Evolutionary conservation across 2,888 invertebrate genomes (phyloP).

Genomic region (Digitonthophagus gazella): DNA sequence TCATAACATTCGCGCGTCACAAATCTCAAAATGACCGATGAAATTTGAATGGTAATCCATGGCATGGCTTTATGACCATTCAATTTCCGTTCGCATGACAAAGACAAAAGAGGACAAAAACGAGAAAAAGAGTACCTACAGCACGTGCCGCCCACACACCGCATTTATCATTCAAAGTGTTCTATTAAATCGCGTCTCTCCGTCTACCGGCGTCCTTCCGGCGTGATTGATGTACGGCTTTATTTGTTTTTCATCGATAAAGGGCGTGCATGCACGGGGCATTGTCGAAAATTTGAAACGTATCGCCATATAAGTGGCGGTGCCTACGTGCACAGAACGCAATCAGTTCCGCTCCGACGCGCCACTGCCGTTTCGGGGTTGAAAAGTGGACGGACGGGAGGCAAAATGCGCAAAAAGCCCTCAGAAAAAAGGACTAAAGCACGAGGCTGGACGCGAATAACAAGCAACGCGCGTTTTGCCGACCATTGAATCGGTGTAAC

Average conservation of each 20-base stretch:
- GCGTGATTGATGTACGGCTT: slow-evolving; percentile 28
- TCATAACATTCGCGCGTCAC: neutral
- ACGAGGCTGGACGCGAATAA: neutral
- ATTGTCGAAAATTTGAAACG: neutral
- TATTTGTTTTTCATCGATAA: slow-evolving; percentile 29
- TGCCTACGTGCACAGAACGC: neutral
- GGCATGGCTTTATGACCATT: neutral
- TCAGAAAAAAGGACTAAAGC: neutral
- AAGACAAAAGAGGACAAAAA: neutral
- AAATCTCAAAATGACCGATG: neutral
- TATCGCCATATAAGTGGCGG: neutral
- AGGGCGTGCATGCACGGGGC: slow-evolving; percentile 9
- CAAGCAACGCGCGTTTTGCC: neutral
- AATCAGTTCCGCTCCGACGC: neutral
- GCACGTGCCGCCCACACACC: slow-evolving; percentile 24
- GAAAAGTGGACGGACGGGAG: neutral
- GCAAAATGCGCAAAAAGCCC: neutral
- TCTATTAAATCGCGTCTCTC: slow-evolving; percentile 27
- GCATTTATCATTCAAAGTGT: slow-evolving; percentile 29
- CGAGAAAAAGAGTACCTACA: neutral
- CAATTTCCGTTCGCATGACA: neutral
- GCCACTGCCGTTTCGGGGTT: neutral
- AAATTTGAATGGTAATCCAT: neutral
- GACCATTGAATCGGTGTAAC: neutral
- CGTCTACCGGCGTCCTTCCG: slow-evolving; percentile 8